Base-by-base conservation (phyloP, 92 coral and sea anemone genomes). In the Epizoanthus scotinus region DNA sequence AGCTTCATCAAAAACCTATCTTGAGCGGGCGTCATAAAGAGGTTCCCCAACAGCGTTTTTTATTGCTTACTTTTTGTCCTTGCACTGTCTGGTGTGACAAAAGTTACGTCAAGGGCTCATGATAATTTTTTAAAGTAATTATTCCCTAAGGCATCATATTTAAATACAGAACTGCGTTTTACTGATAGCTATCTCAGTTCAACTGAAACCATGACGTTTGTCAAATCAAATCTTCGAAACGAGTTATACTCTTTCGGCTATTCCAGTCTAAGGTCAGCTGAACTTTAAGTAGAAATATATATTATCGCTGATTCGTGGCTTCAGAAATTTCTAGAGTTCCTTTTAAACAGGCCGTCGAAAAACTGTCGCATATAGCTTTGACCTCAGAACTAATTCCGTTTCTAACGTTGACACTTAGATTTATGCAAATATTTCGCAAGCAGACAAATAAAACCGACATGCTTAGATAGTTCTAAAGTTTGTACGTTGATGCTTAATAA, bases 361-460 rank as follows among this genome's bases (percentile, higher is more conserved):
- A 7, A 47, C 14, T 15, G 15, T 12, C 52, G 52, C 52, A 47
- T 47, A 15, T 15, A 47, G 1, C 52, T 15, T n/a, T 47, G 52
- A 47, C 52, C 52, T 47, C 52, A 47, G 2, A 13, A 9, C 52
- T 47, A 13, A 10, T 20, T 64, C n/a, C n/a, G n/a, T n/a, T 64
- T 28, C 70, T 14, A 64, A 64, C 44, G 12, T 10, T 19, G 73
- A n/a, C 24, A n/a, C 31, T 38, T 38, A 8, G 17, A 47, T 47
- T 44, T 71, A 71, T 53, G 78, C 78, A 71, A 71, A 71, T 71
- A 71, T 2, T 22, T 26, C 36, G 21, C 29, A 50, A 31, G 26
- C 60, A 25, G 31, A 25, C 21, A 24, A 26, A 70, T 49, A 57
- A n/a, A 20, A 2, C 52, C 1, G 40, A 34, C 40, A 5, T 34